These are phyloP conservation scores for Augiades crinisus DNA, from an alignment of 2,888 invertebrate species.

Conservation along the genomic window DNA sequence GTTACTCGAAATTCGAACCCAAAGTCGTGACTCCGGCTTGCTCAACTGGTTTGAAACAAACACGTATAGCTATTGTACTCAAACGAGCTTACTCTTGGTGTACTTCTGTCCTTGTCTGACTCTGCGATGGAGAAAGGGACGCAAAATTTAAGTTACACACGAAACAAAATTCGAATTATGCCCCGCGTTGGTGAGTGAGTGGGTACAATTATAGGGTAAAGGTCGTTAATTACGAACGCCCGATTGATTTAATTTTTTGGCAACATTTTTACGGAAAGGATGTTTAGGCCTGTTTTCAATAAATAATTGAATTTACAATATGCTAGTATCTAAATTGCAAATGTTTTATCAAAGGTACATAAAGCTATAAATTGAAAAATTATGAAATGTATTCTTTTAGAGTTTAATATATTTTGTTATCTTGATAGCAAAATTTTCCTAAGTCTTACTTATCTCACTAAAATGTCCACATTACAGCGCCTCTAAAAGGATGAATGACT, in stretches of 20 bases:
- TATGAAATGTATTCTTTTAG: too few relatives aligned
- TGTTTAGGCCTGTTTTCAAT: too few relatives aligned
- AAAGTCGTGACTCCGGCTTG: slow-evolving; percentile 60
- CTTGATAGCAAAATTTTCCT: too few relatives aligned
- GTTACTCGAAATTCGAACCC: slow-evolving; percentile 59
- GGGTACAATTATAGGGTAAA: slow-evolving; percentile 22
- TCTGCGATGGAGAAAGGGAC: slow-evolving; percentile 26
- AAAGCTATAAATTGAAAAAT: too few relatives aligned
- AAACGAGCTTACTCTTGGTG: slow-evolving; percentile 16
- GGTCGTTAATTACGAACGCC: background rate
- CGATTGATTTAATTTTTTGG: background rate
- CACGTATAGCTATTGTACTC: slow-evolving; percentile 34
- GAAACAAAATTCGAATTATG: slow-evolving; percentile 16
- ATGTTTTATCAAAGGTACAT: too few relatives aligned
- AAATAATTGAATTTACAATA: too few relatives aligned
- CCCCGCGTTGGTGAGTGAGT: background rate
- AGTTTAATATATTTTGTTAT: too few relatives aligned
- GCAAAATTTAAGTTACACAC: slow-evolving; percentile 10
- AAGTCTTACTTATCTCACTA: too few relatives aligned
- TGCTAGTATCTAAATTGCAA: too few relatives aligned
- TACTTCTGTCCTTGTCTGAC: slow-evolving; percentile 28
- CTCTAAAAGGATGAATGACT: background rate
- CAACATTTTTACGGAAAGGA: background rate
- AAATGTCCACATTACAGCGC: too few relatives aligned
- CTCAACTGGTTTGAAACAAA: slow-evolving; percentile 53